Evolutionary conservation across 2,113 vertebrate species (phyloP), one percentile per base, ranked within the genome.

Genomic region (Xyrauchen texanus): DNA sequence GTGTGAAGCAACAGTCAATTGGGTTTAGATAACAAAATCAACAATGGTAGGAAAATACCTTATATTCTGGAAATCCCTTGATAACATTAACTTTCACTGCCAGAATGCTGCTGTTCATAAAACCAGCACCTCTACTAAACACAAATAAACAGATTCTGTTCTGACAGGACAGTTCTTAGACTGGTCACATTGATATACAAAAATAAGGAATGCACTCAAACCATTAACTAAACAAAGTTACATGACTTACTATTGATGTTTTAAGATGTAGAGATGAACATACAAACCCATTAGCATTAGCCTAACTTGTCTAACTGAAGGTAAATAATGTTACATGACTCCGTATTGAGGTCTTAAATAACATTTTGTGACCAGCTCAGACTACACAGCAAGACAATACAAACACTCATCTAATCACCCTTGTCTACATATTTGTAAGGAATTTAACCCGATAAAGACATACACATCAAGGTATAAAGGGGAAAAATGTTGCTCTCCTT

Each of bases 21-120:
- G 3, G 6, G 9, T 62, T 75, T 69, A 44, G 55, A 34, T n/a
- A 34, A 53, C n/a, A 70, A 49, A 1, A 4, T 44, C 62, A 77
- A 82, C 73, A 82, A 80, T 80, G 42, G 62, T 75, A 34, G 65
- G 70, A 81, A 81, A 62, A 70, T 46, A 69, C 21, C 21, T 34
- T 34, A 3, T 34, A 34, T 34, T 34, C 21, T 34, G 3, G 21
- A 34, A 1, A 34, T 34, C 60, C 46, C 21, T 46, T 42, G 52
- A 76, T 66, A 71, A 76, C 7, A 4, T 76, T 46, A 45, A 4
- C 13, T 34, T 46, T 70, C 64, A 78, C 21, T 34, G 21, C 21
- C 21, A 34, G 21, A 47, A 12, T 13, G 1, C 5, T 16, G n/a
- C 47, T 55, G 49, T 44, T 52, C 49, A 53, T 11, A 63, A 21